These are phyloP conservation scores for Amblyjoppa fuscipennis DNA, from an alignment of 2,888 invertebrate species.

Conservation along the genomic window DNA sequence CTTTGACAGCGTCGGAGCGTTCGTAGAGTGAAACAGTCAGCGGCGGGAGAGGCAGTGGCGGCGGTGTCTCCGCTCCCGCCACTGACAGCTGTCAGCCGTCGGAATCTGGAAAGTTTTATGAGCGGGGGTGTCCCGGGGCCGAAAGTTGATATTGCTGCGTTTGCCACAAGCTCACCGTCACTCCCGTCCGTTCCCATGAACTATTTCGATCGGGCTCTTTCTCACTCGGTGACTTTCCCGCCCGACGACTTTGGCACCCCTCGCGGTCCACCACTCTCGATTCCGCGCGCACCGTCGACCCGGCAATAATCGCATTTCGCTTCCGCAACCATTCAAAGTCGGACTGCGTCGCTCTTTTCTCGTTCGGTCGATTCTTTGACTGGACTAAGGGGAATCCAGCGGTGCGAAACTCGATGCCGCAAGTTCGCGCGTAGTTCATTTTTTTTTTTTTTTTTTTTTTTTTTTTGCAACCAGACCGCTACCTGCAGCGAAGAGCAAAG, in stretches of 20 bases:
- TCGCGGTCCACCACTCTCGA: conserved; percentile 39
- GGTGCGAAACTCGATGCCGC: conserved; percentile 24
- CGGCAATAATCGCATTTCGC: conserved; percentile 57
- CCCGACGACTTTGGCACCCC: conserved; percentile 25
- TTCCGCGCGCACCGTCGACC: conserved; percentile 55
- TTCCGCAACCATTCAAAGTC: conserved; percentile 45
- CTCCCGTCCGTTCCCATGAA: conserved; percentile 22
- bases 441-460: background rate
- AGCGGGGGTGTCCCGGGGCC: conserved; percentile 61
- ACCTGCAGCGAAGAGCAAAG: background rate
- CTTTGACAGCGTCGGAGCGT: conserved; percentile 76
- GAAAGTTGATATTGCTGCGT: conserved; percentile 82
- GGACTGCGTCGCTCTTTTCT: conserved; percentile 19
- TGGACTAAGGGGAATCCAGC: conserved; percentile 12
- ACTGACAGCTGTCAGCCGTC: conserved; percentile 82
- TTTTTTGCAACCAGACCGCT: background rate
- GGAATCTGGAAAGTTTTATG: conserved; percentile 79
- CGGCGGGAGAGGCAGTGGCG: conserved; percentile 67
- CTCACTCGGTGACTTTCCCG: conserved; percentile 17
- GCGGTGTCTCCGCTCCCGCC: conserved; percentile 70
- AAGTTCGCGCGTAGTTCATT: background rate
- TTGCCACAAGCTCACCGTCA: conserved; percentile 70
- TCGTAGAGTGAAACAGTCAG: conserved; percentile 64
- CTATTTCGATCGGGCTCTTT: conserved; percentile 36
- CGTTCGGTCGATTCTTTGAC: conserved; percentile 13